Conservation (phyloP, 2,888 invertebrate species). For the Hermodice carunculata region DNA sequence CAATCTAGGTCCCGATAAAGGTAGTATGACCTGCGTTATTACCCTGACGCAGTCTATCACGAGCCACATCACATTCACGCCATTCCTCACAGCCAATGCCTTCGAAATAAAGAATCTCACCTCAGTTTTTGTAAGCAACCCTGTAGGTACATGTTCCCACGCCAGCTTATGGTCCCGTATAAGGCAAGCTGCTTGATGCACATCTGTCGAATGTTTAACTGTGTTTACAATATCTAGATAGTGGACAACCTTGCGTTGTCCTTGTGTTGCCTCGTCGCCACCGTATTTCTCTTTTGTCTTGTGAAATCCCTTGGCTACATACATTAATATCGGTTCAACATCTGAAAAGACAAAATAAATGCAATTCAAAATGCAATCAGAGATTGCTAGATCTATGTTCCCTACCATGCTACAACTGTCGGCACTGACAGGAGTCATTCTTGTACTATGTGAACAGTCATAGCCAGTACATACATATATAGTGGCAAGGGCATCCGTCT, state of each 20-base stretch:
- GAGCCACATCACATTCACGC: too few species aligned
- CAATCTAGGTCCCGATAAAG: too few species aligned
- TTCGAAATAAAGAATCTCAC: slow-evolving; percentile 70
- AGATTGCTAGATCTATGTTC: too few species aligned
- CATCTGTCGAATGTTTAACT: slow-evolving; percentile 55
- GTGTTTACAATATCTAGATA: slow-evolving; percentile 62
- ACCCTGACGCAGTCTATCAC: too few species aligned
- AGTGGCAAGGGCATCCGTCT: too few species aligned
- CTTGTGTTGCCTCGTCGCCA: slow-evolving; percentile 42
- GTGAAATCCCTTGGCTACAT: slow-evolving; percentile 55
- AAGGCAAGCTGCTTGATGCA: slow-evolving; percentile 53
- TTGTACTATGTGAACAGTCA: too few species aligned
- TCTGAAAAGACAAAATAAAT: slow-evolving; percentile 43
- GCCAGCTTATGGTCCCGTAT: slow-evolving; percentile 72
- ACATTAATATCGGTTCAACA: slow-evolving; percentile 56
- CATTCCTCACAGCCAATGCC: too few species aligned
- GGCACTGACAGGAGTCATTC: too few species aligned
- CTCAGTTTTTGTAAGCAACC: slow-evolving; percentile 76
- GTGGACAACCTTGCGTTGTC: slow-evolving; percentile 45
- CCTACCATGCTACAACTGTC: too few species aligned
- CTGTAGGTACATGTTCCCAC: slow-evolving; percentile 79
- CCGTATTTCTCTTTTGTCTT: slow-evolving; percentile 50
- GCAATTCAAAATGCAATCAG: too few species aligned
- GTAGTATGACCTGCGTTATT: too few species aligned
- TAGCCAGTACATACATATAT: too few species aligned